Percentiles rank a stretch among this genome's conserved stretches.
These are phyloP conservation scores for Hirtodrosophila alboralis DNA, from an alignment of 2,888 invertebrate genomes.

Conservation along the genomic window DNA sequence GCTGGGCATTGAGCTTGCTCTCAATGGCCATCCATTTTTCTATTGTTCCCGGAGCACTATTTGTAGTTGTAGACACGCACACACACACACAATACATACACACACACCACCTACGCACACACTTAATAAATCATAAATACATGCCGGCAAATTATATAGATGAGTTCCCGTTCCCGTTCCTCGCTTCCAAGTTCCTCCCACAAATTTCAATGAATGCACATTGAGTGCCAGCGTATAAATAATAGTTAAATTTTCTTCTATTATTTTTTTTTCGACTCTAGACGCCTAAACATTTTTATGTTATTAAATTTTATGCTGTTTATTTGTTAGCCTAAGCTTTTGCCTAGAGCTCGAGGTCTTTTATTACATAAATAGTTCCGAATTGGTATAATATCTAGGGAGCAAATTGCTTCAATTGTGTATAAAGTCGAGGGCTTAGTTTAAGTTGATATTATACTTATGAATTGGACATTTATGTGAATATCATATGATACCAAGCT, in stretches of 20 bases:
- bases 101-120: conserved; percentile 46
- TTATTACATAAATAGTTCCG: conserved; percentile 46
- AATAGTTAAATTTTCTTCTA: conserved; percentile 71
- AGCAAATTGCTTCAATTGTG: conserved; percentile 73
- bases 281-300: conserved; percentile 68
- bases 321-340: conserved; percentile 46
- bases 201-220: conserved; percentile 41
- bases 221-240: conserved; percentile 64
- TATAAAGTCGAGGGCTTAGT: conserved; percentile 53
- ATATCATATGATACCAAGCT: conserved; percentile 12
- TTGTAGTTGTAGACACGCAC: conserved; percentile 68
- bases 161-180: conserved; percentile 47
- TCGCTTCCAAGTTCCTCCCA: conserved; percentile 18
- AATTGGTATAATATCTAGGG: conserved; percentile 6
- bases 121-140: conserved; percentile 78
- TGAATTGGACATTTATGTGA: conserved; percentile 32
- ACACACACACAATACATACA: conserved; percentile 28
- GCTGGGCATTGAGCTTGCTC: conserved; percentile 65
- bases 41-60: conserved; percentile 72
- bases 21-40: conserved; percentile 74
- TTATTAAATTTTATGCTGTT: conserved; percentile 76
- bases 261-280: conserved; percentile 28
- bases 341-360: conserved; percentile 33
- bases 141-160: conserved; percentile 77
- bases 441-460: conserved; percentile 45